These are phyloP conservation scores for Mohoua ochrocephala DNA, from an alignment of 2,113 vertebrate species.

Conservation along the genomic window DNA sequence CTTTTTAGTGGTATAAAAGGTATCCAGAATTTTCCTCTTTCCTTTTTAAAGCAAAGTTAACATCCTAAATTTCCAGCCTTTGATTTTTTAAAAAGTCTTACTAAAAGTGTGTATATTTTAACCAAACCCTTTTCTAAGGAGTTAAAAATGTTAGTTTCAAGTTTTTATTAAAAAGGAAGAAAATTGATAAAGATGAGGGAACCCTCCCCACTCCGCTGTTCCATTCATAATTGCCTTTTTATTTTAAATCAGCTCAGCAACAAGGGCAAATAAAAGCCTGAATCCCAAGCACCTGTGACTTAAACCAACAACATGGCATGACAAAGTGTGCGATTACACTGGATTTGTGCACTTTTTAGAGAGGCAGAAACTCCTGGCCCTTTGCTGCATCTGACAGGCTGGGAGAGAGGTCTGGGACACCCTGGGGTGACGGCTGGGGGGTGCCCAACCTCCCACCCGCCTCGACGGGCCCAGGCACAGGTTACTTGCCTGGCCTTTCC, in stretches of 20 bases:
- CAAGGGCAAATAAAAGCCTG: neutral
- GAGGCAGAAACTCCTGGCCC: neutral
- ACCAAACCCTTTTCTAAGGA: neutral
- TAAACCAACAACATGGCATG: neutral
- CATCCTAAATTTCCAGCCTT: neutral
- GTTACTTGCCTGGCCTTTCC: neutral
- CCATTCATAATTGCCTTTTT: neutral
- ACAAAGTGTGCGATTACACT: neutral
- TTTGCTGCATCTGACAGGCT: neutral
- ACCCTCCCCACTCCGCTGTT: neutral
- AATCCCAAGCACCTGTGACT: neutral
- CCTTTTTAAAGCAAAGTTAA: neutral
- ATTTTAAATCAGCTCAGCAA: neutral
- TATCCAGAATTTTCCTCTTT: neutral
- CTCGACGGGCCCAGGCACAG: neutral
- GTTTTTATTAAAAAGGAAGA: neutral
- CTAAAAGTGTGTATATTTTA: neutral
- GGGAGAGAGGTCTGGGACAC: neutral
- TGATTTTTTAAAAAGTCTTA: neutral
- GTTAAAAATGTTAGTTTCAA: neutral
- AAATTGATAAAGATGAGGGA: neutral
- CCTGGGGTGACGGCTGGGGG: neutral
- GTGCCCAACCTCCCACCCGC: neutral
- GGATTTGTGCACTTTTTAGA: neutral
- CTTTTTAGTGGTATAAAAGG: neutral